Percentiles rank a stretch among this genome's conserved stretches.
Evolutionary conservation across 2,888 invertebrate species (phyloP).

Genomic region (Pseudococcus jackbeardsleyi): DNA sequence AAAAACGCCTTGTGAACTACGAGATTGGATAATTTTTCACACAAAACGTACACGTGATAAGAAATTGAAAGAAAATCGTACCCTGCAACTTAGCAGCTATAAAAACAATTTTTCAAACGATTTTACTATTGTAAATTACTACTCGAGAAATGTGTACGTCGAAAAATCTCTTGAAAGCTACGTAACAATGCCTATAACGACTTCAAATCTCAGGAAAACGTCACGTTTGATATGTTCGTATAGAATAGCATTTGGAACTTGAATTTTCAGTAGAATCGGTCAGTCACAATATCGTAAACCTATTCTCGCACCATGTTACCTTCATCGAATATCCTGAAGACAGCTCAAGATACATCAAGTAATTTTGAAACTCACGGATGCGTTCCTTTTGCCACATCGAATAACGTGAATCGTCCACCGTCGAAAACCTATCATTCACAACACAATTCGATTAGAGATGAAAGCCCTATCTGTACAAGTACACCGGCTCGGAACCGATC

Average conservation of each 20-base stretch:
- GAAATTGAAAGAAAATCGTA: background rate
- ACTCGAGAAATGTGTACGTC: background rate
- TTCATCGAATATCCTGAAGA: background rate
- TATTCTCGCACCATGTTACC: background rate
- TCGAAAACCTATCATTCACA: background rate
- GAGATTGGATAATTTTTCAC: background rate
- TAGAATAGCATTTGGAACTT: conserved; percentile 11
- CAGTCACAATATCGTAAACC: background rate
- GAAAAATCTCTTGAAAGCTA: background rate
- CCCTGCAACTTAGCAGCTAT: background rate
- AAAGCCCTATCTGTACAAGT: background rate
- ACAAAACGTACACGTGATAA: background rate
- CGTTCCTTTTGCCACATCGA: background rate
- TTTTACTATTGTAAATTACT: background rate
- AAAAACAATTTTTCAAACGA: background rate
- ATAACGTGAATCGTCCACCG: background rate
- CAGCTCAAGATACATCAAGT: background rate
- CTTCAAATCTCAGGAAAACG: background rate
- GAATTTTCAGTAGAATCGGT: background rate
- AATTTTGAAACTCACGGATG: background rate
- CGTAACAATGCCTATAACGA: background rate
- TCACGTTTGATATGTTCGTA: background rate
- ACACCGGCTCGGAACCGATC: background rate
- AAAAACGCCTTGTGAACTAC: background rate
- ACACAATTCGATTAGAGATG: background rate